Evolutionary conservation across 2,888 invertebrate species (phyloP).

Genomic region (Ormyrus pomaceus): DNA sequence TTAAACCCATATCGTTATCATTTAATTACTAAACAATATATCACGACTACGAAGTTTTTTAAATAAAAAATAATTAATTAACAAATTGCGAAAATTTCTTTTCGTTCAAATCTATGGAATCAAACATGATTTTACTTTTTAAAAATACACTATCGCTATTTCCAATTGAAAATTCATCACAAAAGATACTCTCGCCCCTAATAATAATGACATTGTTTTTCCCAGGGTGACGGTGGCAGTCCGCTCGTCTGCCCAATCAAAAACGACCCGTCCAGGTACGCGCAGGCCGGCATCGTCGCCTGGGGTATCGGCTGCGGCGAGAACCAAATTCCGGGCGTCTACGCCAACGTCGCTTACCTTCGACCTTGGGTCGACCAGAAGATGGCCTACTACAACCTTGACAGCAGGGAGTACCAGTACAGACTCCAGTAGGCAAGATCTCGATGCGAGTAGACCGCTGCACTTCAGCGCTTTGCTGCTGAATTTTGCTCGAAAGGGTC

Average conservation of each 20-base stretch:
- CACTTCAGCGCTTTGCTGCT: too few species aligned
- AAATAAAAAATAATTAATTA: not conserved
- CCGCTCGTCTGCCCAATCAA: conserved; percentile 85
- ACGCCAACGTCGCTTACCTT: conserved; percentile 82
- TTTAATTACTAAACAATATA: too few species aligned
- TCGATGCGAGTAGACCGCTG: not conserved
- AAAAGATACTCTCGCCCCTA: too few species aligned
- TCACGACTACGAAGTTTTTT: too few species aligned
- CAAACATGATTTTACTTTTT: not conserved
- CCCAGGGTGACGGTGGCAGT: conserved; percentile 85
- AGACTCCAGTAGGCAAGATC: not conserved
- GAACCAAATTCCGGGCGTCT: conserved; percentile 83
- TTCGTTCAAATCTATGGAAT: too few species aligned
- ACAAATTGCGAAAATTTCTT: not conserved
- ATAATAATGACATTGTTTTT: too few species aligned
- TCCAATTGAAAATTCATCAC: too few species aligned
- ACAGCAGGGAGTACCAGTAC: conserved; percentile 71
- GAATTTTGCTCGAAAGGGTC: too few species aligned
- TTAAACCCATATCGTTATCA: too few species aligned
- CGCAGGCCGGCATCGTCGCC: conserved; percentile 83
- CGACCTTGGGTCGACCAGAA: conserved; percentile 84
- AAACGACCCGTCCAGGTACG: conserved; percentile 75
- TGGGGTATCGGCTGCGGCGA: conserved; percentile 90
- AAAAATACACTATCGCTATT: too few species aligned
- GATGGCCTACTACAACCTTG: conserved; percentile 76